Percentiles rank a stretch among this genome's conserved stretches.
Conservation (phyloP, 64 coral and sea anemone species). For the Montipora capricornis region DNA sequence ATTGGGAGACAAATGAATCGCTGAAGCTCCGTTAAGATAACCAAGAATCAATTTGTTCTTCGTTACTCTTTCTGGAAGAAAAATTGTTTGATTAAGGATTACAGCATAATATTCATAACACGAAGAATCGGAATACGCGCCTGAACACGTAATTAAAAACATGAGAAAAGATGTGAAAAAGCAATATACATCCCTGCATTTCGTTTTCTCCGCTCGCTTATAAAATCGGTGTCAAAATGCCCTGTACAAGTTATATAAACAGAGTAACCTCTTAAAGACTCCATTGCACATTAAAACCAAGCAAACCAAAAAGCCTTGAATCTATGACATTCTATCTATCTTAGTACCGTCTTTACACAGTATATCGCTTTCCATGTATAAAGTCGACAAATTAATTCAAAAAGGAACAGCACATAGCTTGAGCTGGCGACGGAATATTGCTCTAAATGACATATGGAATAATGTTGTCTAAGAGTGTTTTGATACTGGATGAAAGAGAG, state of each 20-base stretch:
- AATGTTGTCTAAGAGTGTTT: constrained; percentile 2
- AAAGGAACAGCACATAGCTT: background rate
- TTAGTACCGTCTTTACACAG: too few species aligned
- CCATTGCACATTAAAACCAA: background rate
- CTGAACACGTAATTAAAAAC: background rate
- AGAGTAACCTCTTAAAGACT: background rate
- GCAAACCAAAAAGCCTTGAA: background rate
- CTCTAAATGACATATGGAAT: background rate
- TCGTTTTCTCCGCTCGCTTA: background rate
- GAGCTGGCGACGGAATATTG: background rate
- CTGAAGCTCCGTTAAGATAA: background rate
- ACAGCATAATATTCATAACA: too few species aligned
- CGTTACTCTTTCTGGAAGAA: too few species aligned
- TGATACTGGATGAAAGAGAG: background rate
- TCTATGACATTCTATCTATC: background rate
- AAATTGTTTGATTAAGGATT: too few species aligned
- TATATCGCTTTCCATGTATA: too few species aligned
- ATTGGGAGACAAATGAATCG: too few species aligned
- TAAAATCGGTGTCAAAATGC: background rate
- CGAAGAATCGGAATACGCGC: too few species aligned
- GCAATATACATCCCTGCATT: background rate
- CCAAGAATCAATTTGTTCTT: background rate
- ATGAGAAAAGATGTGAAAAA: background rate
- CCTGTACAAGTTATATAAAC: background rate
- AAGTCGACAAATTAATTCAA: background rate